phyloP scores from a whole-genome alignment of 2,888 invertebrate genomes.

The Lacanobia oleracea region DNA sequence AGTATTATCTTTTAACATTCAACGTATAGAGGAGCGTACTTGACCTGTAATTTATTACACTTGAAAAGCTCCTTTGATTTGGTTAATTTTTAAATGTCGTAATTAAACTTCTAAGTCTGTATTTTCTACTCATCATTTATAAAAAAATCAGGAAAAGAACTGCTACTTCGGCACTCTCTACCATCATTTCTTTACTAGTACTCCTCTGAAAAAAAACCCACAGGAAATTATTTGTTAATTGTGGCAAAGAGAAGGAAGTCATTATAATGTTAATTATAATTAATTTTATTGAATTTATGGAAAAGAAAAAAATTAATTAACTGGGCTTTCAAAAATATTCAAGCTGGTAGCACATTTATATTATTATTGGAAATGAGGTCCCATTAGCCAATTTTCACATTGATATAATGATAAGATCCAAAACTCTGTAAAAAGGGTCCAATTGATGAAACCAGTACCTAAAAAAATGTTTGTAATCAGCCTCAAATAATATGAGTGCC shows the following conservation, averaged over 20 bases:
- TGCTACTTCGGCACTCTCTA: neutral
- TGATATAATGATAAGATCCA: neutral
- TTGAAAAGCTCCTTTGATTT: neutral
- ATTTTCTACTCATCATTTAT: too few species aligned
- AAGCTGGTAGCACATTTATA: neutral
- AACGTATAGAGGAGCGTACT: neutral
- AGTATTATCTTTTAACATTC: constrained; percentile 4
- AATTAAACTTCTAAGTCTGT: neutral
- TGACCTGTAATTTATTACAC: constrained; percentile 3
- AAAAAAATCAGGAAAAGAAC: neutral
- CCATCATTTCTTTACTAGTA: neutral
- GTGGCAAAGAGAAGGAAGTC: too few species aligned
- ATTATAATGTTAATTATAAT: too few species aligned
- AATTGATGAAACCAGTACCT: neutral
- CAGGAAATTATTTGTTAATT: too few species aligned
- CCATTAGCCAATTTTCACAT: neutral
- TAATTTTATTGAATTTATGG: neutral
- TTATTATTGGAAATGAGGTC: neutral
- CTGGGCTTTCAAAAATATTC: neutral
- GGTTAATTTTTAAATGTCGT: neutral
- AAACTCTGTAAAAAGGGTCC: neutral
- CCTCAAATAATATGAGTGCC: neutral
- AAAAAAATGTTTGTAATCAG: neutral
- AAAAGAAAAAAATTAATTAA: neutral
- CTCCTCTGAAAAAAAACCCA: neutral